Evolutionary conservation across 1,140 invertebrate species (phyloP), one percentile per base, ranked within the genome.

Genomic region (Lutraria rhynchaena): DNA sequence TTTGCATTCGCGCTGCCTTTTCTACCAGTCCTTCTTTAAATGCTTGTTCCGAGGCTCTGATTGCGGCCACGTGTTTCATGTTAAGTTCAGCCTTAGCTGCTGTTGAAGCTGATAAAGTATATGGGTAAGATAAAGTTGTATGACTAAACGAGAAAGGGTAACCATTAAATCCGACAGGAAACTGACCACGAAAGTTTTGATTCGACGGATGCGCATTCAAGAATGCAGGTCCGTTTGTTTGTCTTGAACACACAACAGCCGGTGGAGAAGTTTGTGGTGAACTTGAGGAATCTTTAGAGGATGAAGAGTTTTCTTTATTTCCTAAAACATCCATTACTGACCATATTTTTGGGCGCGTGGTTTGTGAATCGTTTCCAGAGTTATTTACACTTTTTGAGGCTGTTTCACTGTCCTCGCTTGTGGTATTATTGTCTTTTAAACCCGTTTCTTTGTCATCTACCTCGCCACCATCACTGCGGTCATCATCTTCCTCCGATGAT

Each of bases 71-170:
- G 33, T 81, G 78, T 46, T 69, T 57, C 51, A 80, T 58, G n/a
- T 22, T 80, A 13, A 87, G 58, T 17, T 81, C 81, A 13, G 85
- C 81, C 35, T 86, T 87, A 33, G 81, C 80, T 0, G 82, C 81
- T 17, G 83, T 71, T n/a, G 86, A 80, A 11, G 88, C 55, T n/a
- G 87, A 82, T n/a, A 89, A 53, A 15, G 83, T 84, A 78, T 89
- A 89, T 2, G 88, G 88, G 61, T 89, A 89, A 9, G 88, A 89
- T 24, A 89, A 78, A 17, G 88, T 88, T 13, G 85, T 83, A 69
- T 89, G 88, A 53, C 85, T 84, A 19, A 89, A 65, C 5, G 88
- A 85, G 37, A 89, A 71, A 3, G 88, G 85, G 57, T 86, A 87
- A 1, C 78, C 78, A 55, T 46, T 69, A 19, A 81, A 74, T 22